Base-by-base conservation (phyloP, 2,797 vertebrate genomes). In the Zalophus californianus region DNA sequence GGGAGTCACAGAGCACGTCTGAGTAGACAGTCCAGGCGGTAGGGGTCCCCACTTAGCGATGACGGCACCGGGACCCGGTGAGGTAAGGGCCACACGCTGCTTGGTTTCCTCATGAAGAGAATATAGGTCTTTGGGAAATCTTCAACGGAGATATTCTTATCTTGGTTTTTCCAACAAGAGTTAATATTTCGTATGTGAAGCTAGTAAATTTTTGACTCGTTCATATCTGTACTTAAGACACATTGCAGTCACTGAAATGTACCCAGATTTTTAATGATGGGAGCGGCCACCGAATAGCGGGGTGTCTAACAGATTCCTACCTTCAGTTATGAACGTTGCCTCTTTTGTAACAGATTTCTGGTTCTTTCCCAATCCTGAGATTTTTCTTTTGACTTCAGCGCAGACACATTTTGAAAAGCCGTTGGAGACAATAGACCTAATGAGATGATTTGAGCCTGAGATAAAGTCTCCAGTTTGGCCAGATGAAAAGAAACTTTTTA, bases 311-410 rank as follows among this genome's bases (percentile, higher is more conserved):
- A 86, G 50, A 82, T 62, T 86, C 35, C 32, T 54, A 18, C 60
- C 60, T 41, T 90, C 58, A 38, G 23, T 82, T 86, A 75, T 20
- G 54, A 35, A n/a, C 70, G 20, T 38, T 96, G 72, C n/a, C 41
- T 66, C 9, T 75, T 85, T 82, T 70, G 41, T 50, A 64, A 64
- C 12, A 75, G 29, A 62, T 92, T 83, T 83, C 35, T 92, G 50
- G 90, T 80, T 70, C 3, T 21, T 77, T 91, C 21, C 78, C 38
- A 80, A 2, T 82, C 38, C 27, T 64, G 73, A 87, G 14, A 66
- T 75, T 93, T 91, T 90, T 73, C 25, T 95, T 21, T 85, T 84
- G 68, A 91, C 15, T 86, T 92, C 4, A 90, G 80, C 32, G 68
- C 18, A 62, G 78, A 75, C 16, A 52, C 25, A 60, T 93, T 62